phyloP scores from a whole-genome alignment of 2,888 invertebrate species.

The Xylota segnis region DNA sequence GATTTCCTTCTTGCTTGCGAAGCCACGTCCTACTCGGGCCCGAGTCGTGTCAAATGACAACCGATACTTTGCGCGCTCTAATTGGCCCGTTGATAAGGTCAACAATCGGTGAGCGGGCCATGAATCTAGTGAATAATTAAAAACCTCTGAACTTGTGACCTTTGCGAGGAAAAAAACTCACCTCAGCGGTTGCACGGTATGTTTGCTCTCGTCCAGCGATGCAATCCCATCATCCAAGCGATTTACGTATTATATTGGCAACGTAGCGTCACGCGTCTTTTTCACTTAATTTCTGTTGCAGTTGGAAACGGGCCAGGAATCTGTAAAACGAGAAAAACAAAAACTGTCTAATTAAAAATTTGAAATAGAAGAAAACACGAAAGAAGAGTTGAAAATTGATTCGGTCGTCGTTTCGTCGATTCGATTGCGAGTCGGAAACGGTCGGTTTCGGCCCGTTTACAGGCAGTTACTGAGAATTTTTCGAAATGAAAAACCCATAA shows the following conservation, averaged over 20 bases:
- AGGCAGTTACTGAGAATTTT: conserved; percentile 26
- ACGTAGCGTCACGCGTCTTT: conserved; percentile 74
- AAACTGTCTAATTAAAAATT: conserved; percentile 65
- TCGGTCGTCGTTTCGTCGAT: conserved; percentile 28
- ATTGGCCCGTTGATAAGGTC: conserved; percentile 18
- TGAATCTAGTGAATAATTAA: conserved; percentile 8
- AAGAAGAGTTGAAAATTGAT: conserved; percentile 35
- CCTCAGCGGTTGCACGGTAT: conserved; percentile 43
- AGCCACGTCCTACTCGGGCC: neutral
- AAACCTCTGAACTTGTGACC: conserved; percentile 28
- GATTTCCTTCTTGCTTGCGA: conserved; percentile 4
- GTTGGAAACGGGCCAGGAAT: conserved; percentile 70
- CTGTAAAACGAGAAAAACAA: conserved; percentile 60
- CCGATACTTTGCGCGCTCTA: conserved; percentile 5
- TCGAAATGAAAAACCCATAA: conserved; percentile 32
- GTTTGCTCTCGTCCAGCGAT: conserved; percentile 62
- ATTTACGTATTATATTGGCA: conserved; percentile 51
- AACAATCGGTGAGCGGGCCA: conserved; percentile 12
- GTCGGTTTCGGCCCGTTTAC: conserved; percentile 37
- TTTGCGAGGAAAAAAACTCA: conserved; percentile 48
- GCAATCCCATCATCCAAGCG: conserved; percentile 55
- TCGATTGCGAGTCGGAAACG: conserved; percentile 53
- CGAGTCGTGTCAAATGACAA: conserved; percentile 11
- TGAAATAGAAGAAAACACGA: conserved; percentile 45
- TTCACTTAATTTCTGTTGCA: conserved; percentile 74